Evolutionary conservation across 1,140 invertebrate genomes (phyloP), one percentile per base, ranked within the genome.

Genomic region (Caenorhabditis tropicalis): DNA sequence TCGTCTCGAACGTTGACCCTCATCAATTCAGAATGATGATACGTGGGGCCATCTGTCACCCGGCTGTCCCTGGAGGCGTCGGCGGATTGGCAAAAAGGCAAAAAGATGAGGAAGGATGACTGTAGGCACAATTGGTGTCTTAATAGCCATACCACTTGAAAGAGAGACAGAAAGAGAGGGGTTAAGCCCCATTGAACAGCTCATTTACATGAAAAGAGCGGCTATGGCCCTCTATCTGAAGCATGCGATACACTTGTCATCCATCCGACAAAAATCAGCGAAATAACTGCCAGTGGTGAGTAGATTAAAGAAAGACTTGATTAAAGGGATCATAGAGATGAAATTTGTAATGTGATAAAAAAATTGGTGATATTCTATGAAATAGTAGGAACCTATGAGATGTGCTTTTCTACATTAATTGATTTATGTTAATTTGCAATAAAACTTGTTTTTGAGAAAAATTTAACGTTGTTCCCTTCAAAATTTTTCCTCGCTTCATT

Each of bases 41-140:
- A 43, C 36, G 39, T n/a, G n/a, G 19, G 31, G 29, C 65, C 65
- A 74, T 74, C 65, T 74, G 65, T 74, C 65, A 74, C n/a, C 65
- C 65, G 65, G 36, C 65, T 74, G 65, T 74, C 65, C 65, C 36
- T 31, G 19, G 65, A 74, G 65, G 36, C 65, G 36, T 43, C 29
- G 65, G n/a, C 65, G 36, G 58, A 65, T 65, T n/a, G 65, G 36
- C 65, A 31, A 43, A 74, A 74, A 74, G n/a, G 36, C 65, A 74
- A 74, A 74, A 74, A 74, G 65, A 74, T 74, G 65, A 74, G 29
- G 65, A 74, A 43, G 29, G 36, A 74, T 74, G 65, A 74, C 65
- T 74, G 65, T 74, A 74, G 65, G 65, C 65, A 74, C 65, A 74
- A 74, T 74, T 74, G 65, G 65, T 46, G 65, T 74, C 65, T 74